Evolutionary conservation across 2,113 vertebrate genomes (phyloP), one percentile per base, ranked within the genome.

Genomic region (Myotis lucifugus): DNA sequence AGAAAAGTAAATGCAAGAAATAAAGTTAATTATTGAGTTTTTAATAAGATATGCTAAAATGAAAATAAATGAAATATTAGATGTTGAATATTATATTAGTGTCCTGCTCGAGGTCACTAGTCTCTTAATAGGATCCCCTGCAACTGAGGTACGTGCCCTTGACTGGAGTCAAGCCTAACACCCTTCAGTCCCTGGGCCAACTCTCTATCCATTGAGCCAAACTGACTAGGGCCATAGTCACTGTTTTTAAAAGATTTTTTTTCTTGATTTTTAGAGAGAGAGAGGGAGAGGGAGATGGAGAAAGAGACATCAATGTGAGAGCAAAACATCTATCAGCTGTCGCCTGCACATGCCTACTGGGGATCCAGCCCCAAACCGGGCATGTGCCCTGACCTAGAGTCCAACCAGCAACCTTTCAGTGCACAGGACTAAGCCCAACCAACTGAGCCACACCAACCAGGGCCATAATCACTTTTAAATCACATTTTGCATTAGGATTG

Each of bases 41-140:
- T 95, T 87, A 66, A 66, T 74, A 54, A 82, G 50, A 88, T 82
- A 34, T 88, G 25, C 74, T 52, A 86, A 66, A 77, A 81, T 76
- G 25, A 77, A 23, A 84, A 69, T 32, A 18, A 73, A 11, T 32
- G 92, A 81, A 90, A 61, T 83, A 77, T 66, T 88, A 77, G 34
- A 72, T 34, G 13, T 86, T 85, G 54, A 85, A 72, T 40, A 42
- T 25, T 34, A 23, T 69, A 27, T 78, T 72, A 78, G 17, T 73
- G 23, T 50, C 56, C 82, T 76, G 8, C 19, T 66, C 17, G 9
- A 81, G 25, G 84, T 76, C 25, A 54, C 0, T 40, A 83, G 46
- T 42, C 5, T 61, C 29, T 40, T 86, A 86, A 8, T 52, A 85
- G 34, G 23, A 56, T 76, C 61, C 74, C 88, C 50, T 84, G 64